These are phyloP conservation scores for Dendrolimus punctatus DNA, from an alignment of 1,140 invertebrate genomes.

Conservation along the genomic window DNA sequence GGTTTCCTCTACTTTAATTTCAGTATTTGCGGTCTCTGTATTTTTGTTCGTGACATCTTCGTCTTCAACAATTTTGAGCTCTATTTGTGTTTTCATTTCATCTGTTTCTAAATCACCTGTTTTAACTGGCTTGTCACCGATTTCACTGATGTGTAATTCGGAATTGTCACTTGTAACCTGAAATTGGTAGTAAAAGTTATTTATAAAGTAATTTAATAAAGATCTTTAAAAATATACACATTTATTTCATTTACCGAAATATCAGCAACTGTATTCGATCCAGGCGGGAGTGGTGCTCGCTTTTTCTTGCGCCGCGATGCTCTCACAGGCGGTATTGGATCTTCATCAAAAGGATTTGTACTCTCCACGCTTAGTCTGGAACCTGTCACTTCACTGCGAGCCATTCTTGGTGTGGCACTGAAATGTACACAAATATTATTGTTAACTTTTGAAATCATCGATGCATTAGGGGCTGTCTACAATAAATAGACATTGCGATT, in stretches of 20 bases:
- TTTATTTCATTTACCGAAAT: slow-evolving; percentile 33
- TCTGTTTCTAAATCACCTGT: slow-evolving; percentile 45
- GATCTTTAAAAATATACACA: neutral
- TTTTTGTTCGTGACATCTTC: slow-evolving; percentile 28
- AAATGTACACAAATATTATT: slow-evolving; percentile 15
- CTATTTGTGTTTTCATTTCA: slow-evolving; percentile 54
- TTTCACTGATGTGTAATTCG: slow-evolving; percentile 40
- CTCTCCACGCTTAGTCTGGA: slow-evolving; percentile 71
- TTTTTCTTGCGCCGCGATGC: slow-evolving; percentile 69
- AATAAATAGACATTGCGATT: no score
- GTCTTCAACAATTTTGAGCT: slow-evolving; percentile 68
- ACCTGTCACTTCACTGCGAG: slow-evolving; percentile 60
- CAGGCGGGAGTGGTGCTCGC: slow-evolving; percentile 65
- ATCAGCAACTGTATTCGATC: slow-evolving; percentile 21
- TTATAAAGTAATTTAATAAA: no score
- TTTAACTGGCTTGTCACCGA: slow-evolving; percentile 21
- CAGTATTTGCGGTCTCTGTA: slow-evolving; percentile 7
- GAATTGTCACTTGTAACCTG: slow-evolving; percentile 15
- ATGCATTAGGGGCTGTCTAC: no score
- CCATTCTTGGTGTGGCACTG: slow-evolving; percentile 52
- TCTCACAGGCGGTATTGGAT: slow-evolving; percentile 53
- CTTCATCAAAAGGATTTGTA: slow-evolving; percentile 72
- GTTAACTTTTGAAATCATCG: neutral
- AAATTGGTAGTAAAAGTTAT: no score
- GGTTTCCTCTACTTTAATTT: slow-evolving; percentile 9